Evolutionary conservation across 2,888 invertebrate genomes (phyloP), one percentile per base, ranked within the genome.

Genomic region (Lumbricus terrestris): DNA sequence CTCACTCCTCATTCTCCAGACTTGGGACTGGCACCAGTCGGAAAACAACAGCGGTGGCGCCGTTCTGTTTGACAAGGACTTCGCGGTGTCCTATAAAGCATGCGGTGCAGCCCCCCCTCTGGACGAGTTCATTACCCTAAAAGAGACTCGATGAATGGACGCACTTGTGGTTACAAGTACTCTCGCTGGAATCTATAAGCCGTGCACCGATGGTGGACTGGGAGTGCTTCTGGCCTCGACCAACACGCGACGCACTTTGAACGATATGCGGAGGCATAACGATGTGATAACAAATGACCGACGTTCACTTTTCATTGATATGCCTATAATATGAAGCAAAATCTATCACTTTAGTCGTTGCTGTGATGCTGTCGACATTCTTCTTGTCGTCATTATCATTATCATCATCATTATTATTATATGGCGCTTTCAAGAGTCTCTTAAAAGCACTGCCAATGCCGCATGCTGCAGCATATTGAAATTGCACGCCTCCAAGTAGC

Each of bases 1-100:
- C 18, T 23, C 47, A 1, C 16, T n/a, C n/a, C n/a, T n/a, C n/a
- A n/a, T 47, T 47, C 47, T 47, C 47, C 47, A 47, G 47, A 23
- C 23, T 47, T 47, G 18, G 6, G 47, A 47, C 47, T 47, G 47
- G 47, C 47, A 23, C 47, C 47, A 3, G 20, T 23, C 47, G 47
- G 47, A 47, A 4, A 13, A 40, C 40, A 1, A 16, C 47, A 47
- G 23, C 47, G 15, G 47, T 6, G 23, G 47, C 47, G 47, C 20
- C 18, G 47, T 20, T n/a, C 11, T 69, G 69, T 69, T 69, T 69
- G 69, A 69, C 69, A 69, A 69, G 69, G 69, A 69, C 69, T 69
- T n/a, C 69, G 69, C 69, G 69, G n/a, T n/a, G 69, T 69, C 69
- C n/a, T n/a, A n/a, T 69, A 69, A 69, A 69, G 69, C n/a, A 69